phyloP scores from a whole-genome alignment of 2,888 invertebrate species.

The Abrostola triplasia region DNA sequence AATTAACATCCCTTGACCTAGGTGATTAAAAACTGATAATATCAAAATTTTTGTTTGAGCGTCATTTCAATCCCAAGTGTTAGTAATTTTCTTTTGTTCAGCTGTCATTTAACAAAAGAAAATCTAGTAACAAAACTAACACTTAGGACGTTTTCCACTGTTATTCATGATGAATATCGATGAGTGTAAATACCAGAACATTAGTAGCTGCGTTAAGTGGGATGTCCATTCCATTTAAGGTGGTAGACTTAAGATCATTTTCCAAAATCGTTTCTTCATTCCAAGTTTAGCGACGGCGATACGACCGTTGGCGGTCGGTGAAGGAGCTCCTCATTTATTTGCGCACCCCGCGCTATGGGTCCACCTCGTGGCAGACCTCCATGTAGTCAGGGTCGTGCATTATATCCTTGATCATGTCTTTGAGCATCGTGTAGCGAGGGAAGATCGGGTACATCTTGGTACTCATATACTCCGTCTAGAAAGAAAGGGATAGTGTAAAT shows the following conservation, averaged over 20 bases:
- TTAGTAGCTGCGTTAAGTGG: background rate
- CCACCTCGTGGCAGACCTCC: constrained; percentile 98
- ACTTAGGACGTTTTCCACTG: no score
- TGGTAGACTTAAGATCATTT: constrained; percentile 50
- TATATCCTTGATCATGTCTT: constrained; percentile 99
- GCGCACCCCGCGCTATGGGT: constrained; percentile 90
- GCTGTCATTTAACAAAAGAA: no score
- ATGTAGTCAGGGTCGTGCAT: constrained; percentile 98
- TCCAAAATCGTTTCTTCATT: constrained; percentile 40
- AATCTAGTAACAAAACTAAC: no score
- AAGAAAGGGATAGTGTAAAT: constrained; percentile 48
- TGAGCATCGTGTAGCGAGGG: constrained; percentile 97
- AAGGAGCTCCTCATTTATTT: constrained; percentile 86
- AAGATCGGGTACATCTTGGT: constrained; percentile 98
- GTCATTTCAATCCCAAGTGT: no score
- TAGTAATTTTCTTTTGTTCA: no score
- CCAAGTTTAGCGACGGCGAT: constrained; percentile 79
- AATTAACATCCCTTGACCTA: no score
- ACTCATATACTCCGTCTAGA: constrained; percentile 95
- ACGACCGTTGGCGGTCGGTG: constrained; percentile 82
- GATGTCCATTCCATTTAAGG: constrained; percentile 29
- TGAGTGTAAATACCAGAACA: no score
- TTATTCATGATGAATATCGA: no score
- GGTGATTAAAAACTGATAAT: no score
- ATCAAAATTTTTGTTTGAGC: no score